Evolutionary conservation across 2,797 vertebrate genomes (phyloP).

Genomic region (Eremophila alpestris): DNA sequence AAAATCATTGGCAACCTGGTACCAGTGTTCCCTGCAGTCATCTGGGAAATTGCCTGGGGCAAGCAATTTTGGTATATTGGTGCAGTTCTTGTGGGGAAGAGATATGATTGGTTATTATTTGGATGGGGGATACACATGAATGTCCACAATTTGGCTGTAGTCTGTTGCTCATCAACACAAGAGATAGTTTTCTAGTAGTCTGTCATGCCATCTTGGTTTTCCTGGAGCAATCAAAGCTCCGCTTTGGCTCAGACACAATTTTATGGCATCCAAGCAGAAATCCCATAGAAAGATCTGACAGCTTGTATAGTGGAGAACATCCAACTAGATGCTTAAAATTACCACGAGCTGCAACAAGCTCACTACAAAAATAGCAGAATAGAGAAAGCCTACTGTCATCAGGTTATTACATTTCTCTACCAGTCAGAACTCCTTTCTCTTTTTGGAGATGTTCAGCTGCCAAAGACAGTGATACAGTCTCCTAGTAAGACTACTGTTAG

Average conservation of each 20-base stretch:
- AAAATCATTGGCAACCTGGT: not conserved
- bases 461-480: not conserved
- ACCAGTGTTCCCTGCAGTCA: not conserved
- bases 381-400: not conserved
- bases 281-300: not conserved
- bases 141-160: not conserved
- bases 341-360: not conserved
- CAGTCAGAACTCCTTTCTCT: not conserved
- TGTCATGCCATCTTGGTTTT: not conserved
- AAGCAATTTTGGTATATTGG: not conserved
- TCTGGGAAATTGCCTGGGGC: not conserved
- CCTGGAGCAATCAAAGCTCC: not conserved
- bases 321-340: not conserved
- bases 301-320: not conserved
- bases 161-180: not conserved
- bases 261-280: not conserved
- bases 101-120: not conserved
- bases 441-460: constrained; percentile 4
- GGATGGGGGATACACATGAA: not conserved
- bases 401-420: not conserved
- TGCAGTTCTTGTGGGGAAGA: not conserved
- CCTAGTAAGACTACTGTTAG: not conserved
- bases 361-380: not conserved
- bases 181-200: not conserved
- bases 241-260: not conserved